Evolutionary conservation across 2,888 invertebrate genomes (phyloP).

Genomic region (Leptopilina syphax): DNA sequence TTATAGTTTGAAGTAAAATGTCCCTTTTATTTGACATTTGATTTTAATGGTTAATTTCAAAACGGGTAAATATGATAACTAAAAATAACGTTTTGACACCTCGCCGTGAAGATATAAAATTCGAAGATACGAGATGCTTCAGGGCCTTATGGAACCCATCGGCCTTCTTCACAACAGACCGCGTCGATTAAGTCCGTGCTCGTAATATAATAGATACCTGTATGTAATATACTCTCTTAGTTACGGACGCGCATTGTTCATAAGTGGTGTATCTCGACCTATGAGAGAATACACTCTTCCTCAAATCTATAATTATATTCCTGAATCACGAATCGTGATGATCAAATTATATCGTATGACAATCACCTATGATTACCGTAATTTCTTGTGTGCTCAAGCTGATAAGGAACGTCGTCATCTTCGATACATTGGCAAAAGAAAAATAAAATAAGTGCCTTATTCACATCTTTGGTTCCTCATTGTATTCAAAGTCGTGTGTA

Average conservation of each 20-base stretch:
- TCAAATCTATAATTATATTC: slow-evolving; percentile 41
- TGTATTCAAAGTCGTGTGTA: slow-evolving; percentile 3
- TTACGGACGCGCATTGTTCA: slow-evolving; percentile 44
- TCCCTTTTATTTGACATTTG: no score
- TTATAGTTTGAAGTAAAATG: no score
- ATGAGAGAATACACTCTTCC: slow-evolving; percentile 35
- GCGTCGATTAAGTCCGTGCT: slow-evolving; percentile 61
- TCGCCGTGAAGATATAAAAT: slow-evolving; percentile 62
- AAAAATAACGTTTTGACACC: slow-evolving; percentile 63
- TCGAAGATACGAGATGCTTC: slow-evolving; percentile 60
- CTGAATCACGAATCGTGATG: slow-evolving; percentile 33
- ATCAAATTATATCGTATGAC: slow-evolving; percentile 39
- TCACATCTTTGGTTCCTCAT: slow-evolving; percentile 14
- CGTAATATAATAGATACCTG: slow-evolving; percentile 58
- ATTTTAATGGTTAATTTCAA: no score
- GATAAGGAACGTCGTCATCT: slow-evolving; percentile 4
- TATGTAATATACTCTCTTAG: slow-evolving; percentile 48
- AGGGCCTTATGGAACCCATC: slow-evolving; percentile 44
- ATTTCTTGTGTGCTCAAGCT: slow-evolving; percentile 31
- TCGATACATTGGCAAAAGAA: slow-evolving; percentile 15
- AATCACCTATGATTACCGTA: slow-evolving; percentile 40
- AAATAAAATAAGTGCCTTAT: slow-evolving; percentile 7
- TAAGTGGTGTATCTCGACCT: slow-evolving; percentile 41
- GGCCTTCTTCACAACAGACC: slow-evolving; percentile 51
- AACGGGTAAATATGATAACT: neutral